Evolutionary conservation across 64 coral and sea anemone genomes (phyloP), one percentile per base, ranked within the genome.

Genomic region (Stichodactyla helianthus): DNA sequence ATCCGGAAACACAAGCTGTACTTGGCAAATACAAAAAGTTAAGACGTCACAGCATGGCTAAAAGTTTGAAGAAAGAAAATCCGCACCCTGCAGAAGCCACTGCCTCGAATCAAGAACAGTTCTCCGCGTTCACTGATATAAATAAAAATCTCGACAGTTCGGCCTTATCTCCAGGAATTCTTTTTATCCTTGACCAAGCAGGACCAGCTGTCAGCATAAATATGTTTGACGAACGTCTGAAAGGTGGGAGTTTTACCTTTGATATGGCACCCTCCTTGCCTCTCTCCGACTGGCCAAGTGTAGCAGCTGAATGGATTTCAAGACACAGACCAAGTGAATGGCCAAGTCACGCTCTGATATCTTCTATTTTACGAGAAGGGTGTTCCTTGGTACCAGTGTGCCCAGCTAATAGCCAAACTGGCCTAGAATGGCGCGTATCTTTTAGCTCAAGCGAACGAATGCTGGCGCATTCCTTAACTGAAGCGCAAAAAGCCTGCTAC

Each of bases 241-340:
- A 88, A 51, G 87, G 87, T 2, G 87, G 87, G 60, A 79, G 87
- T 50, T 25, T 23, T 88, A 82, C 51, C 28, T 82, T 88, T 81
- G 87, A 88, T 82, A 88, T 88, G 87, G 87, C 87, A 82, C 82
- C 82, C 18, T 88, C 77, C 77, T 51, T 88, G 35, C 44, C 87
- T 64, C 19, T 88, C 28, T 53, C 71, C 4, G 22, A 31, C 65
- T 88, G 87, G 87, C 87, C 87, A 81, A 53, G 26, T 6, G 77
- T 88, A 44, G 87, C 87, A 25, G 51, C 51, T 60, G 56, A 82
- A 17, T 88, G 87, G 87, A 82, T 88, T 1, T 56, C 87, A 88
- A 88, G 87, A 44, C 87, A 88, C 56, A 58, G 87, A 35, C 55
- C 55, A 5, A 59, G 87, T 62, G 54, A 79, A 15, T 88, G 87